Evolutionary conservation across 2,888 invertebrate genomes (phyloP), one percentile per base, ranked within the genome.

Genomic region (Coelopa pilipes): DNA sequence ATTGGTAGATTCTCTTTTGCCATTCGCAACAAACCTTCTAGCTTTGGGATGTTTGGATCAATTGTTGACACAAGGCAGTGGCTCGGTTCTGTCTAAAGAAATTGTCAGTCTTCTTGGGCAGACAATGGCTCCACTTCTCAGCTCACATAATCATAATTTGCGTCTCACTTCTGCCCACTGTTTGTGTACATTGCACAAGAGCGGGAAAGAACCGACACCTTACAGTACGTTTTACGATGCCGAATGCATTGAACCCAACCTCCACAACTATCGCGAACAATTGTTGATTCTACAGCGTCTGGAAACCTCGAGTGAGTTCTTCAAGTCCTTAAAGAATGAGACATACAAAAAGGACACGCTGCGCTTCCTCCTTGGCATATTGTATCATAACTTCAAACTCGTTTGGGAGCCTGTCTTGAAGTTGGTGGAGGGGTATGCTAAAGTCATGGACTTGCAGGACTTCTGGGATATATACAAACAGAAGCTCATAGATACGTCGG

Each of bases 341-440:
- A n/a, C 15, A n/a, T 15, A 68, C 12, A 89, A 90, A 80, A 88
- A 90, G 79, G 91, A 93, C 80, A 92, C 93, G 0, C 84, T 98
- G 21, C 90, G 92, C 76, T 96, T 94, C 81, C 89, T 97, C 81
- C 89, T 97, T 49, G 96, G 97, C 1, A 90, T 92, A 75, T 88
- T 97, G 67, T 95, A 94, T 85, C 89, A 94, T 21, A 97, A 97
- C 85, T 97, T 98, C 82, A 93, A 94, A 79, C 88, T 96, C 15
- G 85, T 98, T 0, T 98, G 98, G 98, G 93, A 94, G 76, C 96
- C 97, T 0, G 89, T 94, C 0, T 89, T 90, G 17, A 91, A 93
- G 82, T 89, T 96, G 57, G 91, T 98, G 65, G 90, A 92, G 1
- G 90, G 93, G 0, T 94, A 94, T 83, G 94, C 95, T 0, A 90